A percentile compares a stretch with the other conserved stretches of the same genome.
Conservation (phyloP, 2,113 vertebrate species). For the Chiloscyllium plagiosum region DNA sequence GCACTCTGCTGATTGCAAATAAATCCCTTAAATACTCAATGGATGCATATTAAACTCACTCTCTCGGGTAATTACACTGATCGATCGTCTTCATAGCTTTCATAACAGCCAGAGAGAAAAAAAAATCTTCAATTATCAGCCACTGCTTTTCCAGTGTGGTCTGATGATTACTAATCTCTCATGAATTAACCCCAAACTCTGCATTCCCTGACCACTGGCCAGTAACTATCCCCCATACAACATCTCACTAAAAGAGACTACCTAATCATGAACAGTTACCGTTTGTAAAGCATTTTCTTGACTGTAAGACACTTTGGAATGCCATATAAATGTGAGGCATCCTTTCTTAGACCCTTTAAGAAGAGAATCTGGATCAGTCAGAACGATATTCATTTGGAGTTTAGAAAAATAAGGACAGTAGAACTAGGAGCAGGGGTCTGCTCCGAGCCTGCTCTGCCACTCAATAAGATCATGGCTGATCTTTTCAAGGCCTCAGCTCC, state of each 20-base stretch:
- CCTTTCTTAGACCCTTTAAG: neutral
- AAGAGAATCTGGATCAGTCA: no score
- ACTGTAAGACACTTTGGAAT: neutral
- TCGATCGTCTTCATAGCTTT: neutral
- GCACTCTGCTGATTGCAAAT: neutral
- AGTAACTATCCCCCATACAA: neutral
- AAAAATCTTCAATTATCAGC: neutral
- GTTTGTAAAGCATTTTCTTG: neutral
- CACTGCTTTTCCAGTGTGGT: neutral
- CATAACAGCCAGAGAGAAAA: neutral
- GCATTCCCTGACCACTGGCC: neutral
- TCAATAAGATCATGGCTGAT: no score
- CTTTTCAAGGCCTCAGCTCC: no score
- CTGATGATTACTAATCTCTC: constrained; percentile 10
- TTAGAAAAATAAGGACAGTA: no score
- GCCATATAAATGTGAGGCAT: neutral
- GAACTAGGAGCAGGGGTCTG: no score
- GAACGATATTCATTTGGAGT: no score
- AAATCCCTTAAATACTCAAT: neutral
- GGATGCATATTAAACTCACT: neutral
- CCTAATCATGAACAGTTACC: neutral
- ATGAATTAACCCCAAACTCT: neutral
- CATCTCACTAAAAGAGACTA: neutral
- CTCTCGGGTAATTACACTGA: neutral
- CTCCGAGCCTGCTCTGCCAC: no score